Evolutionary conservation across 2,113 vertebrate genomes (phyloP).

Genomic region (Epinephelus moara): DNA sequence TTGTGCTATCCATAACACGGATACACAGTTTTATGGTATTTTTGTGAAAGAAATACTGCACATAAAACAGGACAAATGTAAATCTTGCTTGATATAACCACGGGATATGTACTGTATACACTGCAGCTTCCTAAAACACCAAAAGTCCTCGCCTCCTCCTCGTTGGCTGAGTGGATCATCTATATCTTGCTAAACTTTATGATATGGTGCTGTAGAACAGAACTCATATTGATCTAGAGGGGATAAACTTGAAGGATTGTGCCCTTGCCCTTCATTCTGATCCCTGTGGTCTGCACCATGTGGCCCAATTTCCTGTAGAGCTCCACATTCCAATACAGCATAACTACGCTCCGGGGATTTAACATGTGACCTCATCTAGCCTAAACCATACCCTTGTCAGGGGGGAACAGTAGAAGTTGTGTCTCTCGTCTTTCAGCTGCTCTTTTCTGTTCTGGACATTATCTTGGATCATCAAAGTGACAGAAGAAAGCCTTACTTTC

Average conservation of each 20-base stretch:
- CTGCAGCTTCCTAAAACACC: not conserved
- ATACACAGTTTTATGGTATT: not conserved
- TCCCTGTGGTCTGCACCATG: slow-evolving; percentile 58
- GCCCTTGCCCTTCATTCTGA: slow-evolving; percentile 43
- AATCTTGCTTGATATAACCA: not conserved
- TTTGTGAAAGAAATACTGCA: not conserved
- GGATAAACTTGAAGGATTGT: slow-evolving; percentile 29
- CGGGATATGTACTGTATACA: not conserved
- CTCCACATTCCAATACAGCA: slow-evolving; percentile 69
- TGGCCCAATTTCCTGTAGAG: slow-evolving; percentile 71
- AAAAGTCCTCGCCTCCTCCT: not conserved
- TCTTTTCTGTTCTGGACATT: slow-evolving; percentile 2
- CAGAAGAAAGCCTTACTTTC: not conserved
- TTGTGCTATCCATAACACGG: not conserved
- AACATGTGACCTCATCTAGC: slow-evolving; percentile 68
- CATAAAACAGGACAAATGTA: not conserved
- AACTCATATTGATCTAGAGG: not conserved
- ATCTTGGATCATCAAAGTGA: slow-evolving; percentile 9
- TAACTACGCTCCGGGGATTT: slow-evolving; percentile 62
- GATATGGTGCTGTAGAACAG: not conserved
- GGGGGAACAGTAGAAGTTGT: slow-evolving; percentile 51
- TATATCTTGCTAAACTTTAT: not conserved
- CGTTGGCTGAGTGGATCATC: not conserved
- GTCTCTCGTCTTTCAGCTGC: not conserved
- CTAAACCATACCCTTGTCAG: slow-evolving; percentile 45